Evolutionary conservation across 1,140 invertebrate species (phyloP).

Genomic region (Hetaerina americana): DNA sequence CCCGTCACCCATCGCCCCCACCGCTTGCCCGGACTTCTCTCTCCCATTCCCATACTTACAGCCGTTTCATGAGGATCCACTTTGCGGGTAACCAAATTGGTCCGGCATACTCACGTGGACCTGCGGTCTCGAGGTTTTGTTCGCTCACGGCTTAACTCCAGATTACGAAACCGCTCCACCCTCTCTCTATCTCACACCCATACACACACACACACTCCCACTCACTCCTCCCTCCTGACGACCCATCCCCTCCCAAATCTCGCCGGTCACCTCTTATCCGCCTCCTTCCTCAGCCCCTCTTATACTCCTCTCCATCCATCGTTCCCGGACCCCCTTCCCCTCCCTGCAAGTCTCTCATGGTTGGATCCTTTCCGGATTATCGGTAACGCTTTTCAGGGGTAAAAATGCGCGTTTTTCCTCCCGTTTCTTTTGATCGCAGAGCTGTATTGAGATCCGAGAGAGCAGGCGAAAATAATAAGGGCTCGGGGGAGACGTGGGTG

Average conservation of each 20-base stretch:
- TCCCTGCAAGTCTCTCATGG: too few relatives aligned
- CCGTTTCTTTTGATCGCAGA: too few relatives aligned
- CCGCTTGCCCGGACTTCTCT: too few relatives aligned
- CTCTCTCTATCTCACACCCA: background rate
- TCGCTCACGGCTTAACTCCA: background rate
- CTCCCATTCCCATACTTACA: too few relatives aligned
- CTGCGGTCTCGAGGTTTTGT: background rate
- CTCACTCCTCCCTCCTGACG: background rate
- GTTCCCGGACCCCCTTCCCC: background rate
- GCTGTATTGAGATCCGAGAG: too few relatives aligned
- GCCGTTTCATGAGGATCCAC: background rate
- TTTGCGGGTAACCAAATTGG: background rate
- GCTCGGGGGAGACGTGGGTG: too few relatives aligned
- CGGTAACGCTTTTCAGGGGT: too few relatives aligned
- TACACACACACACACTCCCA: background rate
- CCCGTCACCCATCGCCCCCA: too few relatives aligned
- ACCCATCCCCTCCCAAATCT: background rate
- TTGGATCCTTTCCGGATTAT: too few relatives aligned
- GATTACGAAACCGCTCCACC: background rate
- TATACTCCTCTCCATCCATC: background rate
- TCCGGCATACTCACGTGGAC: background rate
- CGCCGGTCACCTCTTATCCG: background rate
- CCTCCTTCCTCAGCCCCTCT: background rate
- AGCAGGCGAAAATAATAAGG: too few relatives aligned
- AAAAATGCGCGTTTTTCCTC: too few relatives aligned